Percentiles rank a stretch among this genome's conserved stretches.
phyloP scores from a whole-genome alignment of 2,797 vertebrate genomes.

The Tapera naevia region DNA sequence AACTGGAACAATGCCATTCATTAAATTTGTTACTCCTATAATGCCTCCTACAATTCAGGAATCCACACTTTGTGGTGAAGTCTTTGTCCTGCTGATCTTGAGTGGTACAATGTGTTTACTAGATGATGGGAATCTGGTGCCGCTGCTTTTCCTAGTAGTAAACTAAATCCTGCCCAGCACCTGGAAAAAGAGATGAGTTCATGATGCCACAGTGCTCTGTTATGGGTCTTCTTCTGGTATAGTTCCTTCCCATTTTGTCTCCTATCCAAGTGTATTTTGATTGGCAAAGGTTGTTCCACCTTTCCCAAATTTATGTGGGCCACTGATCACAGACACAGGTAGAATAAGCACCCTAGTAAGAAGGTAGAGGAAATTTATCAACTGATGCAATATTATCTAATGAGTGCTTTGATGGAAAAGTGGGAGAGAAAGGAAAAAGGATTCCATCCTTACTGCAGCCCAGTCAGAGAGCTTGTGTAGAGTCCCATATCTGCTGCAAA shows the following conservation, averaged over 20 bases:
- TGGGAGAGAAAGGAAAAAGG: background rate
- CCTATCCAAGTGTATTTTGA: fast-evolving
- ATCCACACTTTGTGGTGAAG: background rate
- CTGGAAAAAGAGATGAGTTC: background rate
- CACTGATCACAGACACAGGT: background rate
- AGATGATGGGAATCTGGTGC: too few species aligned
- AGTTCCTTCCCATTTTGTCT: background rate
- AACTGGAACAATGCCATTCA: fast-evolving
- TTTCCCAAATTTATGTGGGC: background rate
- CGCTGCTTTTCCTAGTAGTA: background rate
- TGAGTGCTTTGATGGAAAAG: background rate
- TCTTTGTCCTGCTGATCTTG: background rate
- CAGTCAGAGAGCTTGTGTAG: background rate
- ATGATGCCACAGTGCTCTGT: background rate
- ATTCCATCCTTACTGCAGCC: background rate
- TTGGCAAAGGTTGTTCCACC: background rate
- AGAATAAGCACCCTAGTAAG: background rate
- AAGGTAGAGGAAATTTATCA: background rate
- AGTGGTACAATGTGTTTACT: background rate
- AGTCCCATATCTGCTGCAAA: background rate
- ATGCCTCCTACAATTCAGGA: background rate
- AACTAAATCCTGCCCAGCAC: background rate
- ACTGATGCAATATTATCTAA: background rate
- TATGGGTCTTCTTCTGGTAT: background rate
- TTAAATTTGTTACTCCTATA: background rate